Base-by-base conservation (phyloP, 1,140 invertebrate species). In the Drosophila kurseongensis region DNA sequence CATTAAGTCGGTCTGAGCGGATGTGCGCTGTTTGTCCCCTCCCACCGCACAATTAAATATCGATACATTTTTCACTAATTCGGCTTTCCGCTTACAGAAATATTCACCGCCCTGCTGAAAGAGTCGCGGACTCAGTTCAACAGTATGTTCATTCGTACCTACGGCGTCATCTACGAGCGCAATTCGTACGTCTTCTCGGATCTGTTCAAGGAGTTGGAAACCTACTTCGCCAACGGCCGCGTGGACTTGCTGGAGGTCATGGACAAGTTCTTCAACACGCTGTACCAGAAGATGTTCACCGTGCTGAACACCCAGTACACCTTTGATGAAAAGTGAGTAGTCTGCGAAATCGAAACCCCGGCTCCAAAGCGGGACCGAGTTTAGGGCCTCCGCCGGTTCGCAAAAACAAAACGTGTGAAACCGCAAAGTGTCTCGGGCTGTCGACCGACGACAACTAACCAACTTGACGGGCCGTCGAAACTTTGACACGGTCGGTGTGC, bases 231-330 rank as follows among this genome's bases (percentile, higher is more conserved):
- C 3, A 95, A 95, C 68, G 97, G 97, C 14, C 93, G 96, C 79
- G 95, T 97, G 9, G 95, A 98, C 91, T 94, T 99, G 10, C 94
- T 96, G 38, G 95, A 96, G 14, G 96, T 97, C 16, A 96, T 99
- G 95, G 97, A 99, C 77, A 95, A 95, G 60, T 99, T 99, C 93
- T 99, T 99, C 93, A 96, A 95, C 54, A 96, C 95, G 5, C 95
- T 99, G 0, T 98, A 99, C 91, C 96, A 98, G 92, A 97, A 97
- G 91, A 99, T 99, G 98, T 99, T 99, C 93, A 96, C 95, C 0
- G 97, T 99, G 27, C 93, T 99, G 65, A 99, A 99, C 93, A 94
- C 95, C 5, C 97, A 98, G 91, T 98, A 98, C 90, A 94, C 94
- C 45, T 98, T 99, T 86, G 96, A 97, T 92, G 95, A 96, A 44